Evolutionary conservation across 30 jellyfish, hydroid and myxozoan species (phyloP).

Genomic region (Aurelia aurita complex sp. Pacific): DNA sequence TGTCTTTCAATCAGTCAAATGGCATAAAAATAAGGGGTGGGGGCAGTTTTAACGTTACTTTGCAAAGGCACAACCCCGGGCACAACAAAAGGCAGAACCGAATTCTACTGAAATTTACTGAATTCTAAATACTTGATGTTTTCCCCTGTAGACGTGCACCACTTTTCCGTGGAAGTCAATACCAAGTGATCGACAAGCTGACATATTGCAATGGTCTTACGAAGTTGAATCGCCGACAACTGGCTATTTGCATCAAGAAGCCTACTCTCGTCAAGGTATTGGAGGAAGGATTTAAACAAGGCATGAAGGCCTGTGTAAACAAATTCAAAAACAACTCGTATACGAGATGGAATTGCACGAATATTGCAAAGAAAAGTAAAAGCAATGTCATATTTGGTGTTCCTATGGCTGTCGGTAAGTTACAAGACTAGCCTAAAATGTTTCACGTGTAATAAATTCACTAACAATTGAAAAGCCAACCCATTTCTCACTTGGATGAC

Average conservation of each 20-base stretch:
- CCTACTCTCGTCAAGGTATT: conserved; percentile 57
- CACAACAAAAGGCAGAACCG: no score
- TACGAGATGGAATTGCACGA: conserved; percentile 82
- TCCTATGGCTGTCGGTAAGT: conserved; percentile 67
- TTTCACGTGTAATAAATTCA: no score
- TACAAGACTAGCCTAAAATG: no score
- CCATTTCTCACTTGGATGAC: no score
- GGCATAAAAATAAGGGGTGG: no score
- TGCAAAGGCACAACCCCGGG: no score
- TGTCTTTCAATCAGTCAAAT: no score
- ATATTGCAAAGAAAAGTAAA: conserved; percentile 32
- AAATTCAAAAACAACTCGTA: conserved; percentile 48
- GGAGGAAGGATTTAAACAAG: conserved; percentile 64
- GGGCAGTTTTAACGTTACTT: no score
- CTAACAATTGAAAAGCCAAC: no score
- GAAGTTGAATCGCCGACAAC: conserved; percentile 53
- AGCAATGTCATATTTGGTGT: conserved; percentile 58
- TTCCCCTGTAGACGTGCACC: conserved; percentile 12
- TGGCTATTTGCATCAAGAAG: conserved; percentile 43
- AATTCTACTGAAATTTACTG: no score
- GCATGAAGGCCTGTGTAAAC: conserved; percentile 46
- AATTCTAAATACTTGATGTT: background rate
- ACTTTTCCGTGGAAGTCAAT: conserved; percentile 7
- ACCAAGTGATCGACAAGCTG: conserved; percentile 19
- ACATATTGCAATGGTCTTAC: conserved; percentile 48